Base-by-base conservation (phyloP, 1,140 invertebrate genomes). In the Meteorus sp. region DNA sequence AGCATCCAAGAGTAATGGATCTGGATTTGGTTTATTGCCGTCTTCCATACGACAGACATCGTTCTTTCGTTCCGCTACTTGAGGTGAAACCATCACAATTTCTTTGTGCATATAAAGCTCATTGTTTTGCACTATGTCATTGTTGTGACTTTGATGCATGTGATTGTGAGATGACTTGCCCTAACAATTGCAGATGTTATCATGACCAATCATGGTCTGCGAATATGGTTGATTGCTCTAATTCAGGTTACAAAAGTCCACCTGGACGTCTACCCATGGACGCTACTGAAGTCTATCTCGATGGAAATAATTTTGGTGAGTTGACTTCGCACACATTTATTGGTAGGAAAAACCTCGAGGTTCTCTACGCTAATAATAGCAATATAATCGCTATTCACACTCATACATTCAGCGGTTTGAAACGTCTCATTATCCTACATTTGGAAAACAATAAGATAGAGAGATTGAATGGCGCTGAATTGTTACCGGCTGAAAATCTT, bases 131-230 rank as follows among this genome's bases (percentile, higher is more conserved):
- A 2, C 83, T 90, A 3, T 93, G 92, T 69, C 88, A 92, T 68
- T 94, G 91, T 75, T 93, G 92, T 72, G 91, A 93, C 67, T 93
- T 91, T 76, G 90, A 90, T 72, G 89, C 89, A 35, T 94, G 92
- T 76, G 89, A 92, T 72, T 93, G 91, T 69, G 89, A 91, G 77
- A 89, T 91, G 85, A 89, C 87, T 9, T 94, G 91, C 69, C 92
- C 92, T 6, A 79, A 81, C n/a, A 91, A 92, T 67, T 94, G 92
- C 78, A 89, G 87, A 39, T 94, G 92, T 73, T 93, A 90, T 77
- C 90, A 92, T 75, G 91, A 93, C 73, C 88, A 91, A 64, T 87
- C 88, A 22, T 93, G 91, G 89, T 85, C 86, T n/a, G 88, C 90
- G 0, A 94, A 95, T 73, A 89, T 94, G 25, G 92, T 94, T n/a